Evolutionary conservation across 2,113 vertebrate species (phyloP), one percentile per base, ranked within the genome.

Genomic region (Rhineura floridana): DNA sequence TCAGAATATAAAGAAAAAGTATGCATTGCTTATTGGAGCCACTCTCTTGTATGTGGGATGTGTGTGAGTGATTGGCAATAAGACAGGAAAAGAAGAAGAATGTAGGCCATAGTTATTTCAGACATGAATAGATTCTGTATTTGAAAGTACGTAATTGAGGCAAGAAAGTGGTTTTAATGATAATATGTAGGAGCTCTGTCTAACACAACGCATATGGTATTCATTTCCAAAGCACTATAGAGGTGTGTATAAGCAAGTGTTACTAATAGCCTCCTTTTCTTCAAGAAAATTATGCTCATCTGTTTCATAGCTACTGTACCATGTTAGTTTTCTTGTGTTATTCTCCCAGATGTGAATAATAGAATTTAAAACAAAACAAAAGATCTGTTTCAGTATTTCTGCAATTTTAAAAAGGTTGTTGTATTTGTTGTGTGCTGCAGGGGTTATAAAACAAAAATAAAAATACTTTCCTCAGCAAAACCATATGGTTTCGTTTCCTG

Each of bases 401-500:
- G 89, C 93, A 95, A 96, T 92, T 93, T 88, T 88, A 25, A 39
- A 52, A 52, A 70, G 84, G 95, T 95, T 97, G 97, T 97, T 91
- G 95, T 97, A 92, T 97, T 97, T 95, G 92, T 96, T 93, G 96
- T 96, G 93, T 96, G 94, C 94, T 80, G 93, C 89, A n/a, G 90
- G 87, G 93, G 95, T 94, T 95, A 94, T 93, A 94, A 92, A 94
- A 90, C 90, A 91, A 96, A 96, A 97, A 91, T 96, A 95, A 96
- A 98, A 97, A 91, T 96, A 95, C 97, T 97, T 97, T 95, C 94
- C 96, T 98, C 98, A 98, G 97, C 97, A 97, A 93, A 97, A 97
- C 97, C 97, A 97, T 98, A 98, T 98, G 97, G 96, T 96, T 95
- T 93, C 77, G 93, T 97, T 98, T 98, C 98, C 98, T 98, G 97